phyloP scores from a whole-genome alignment of 2,797 vertebrate species.

The Chromis chromis region DNA sequence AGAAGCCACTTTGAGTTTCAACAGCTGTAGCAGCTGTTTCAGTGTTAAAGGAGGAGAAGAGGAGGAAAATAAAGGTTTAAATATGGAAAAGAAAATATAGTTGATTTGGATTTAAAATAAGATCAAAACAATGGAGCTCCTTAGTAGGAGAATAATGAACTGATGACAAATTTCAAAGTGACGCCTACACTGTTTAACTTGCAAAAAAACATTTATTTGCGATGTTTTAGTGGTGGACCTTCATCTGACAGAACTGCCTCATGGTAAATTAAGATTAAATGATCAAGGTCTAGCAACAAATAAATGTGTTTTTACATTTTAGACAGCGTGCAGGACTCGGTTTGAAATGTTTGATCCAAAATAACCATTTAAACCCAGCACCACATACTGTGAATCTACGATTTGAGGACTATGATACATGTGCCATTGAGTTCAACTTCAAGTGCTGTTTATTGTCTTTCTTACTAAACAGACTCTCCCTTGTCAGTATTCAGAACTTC shows the following conservation, averaged over 20 bases:
- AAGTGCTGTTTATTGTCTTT: background rate
- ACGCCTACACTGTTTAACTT: too few species aligned
- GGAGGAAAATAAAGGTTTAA: background rate
- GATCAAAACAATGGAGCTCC: background rate
- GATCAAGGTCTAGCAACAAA: too few species aligned
- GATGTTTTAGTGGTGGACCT: too few species aligned
- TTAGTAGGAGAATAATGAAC: too few species aligned
- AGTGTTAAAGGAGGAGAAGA: background rate
- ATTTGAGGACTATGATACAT: background rate
- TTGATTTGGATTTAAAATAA: background rate
- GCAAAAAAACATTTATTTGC: too few species aligned
- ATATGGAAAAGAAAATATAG: background rate
- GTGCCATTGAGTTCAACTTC: background rate
- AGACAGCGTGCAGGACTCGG: too few species aligned
- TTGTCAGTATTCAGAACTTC: conserved; percentile 13
- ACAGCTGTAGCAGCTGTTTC: background rate
- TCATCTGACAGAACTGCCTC: too few species aligned
- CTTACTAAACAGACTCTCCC: background rate
- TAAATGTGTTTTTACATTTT: too few species aligned
- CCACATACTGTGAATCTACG: background rate
- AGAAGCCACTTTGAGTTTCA: background rate
- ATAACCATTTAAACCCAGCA: too few species aligned
- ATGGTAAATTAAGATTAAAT: too few species aligned
- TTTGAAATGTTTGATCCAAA: too few species aligned
- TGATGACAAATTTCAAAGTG: too few species aligned